A percentile compares a stretch with the other conserved stretches of the same genome.
Conservation (phyloP, 2,888 invertebrate genomes). For the Hirudinaria manillensis region DNA sequence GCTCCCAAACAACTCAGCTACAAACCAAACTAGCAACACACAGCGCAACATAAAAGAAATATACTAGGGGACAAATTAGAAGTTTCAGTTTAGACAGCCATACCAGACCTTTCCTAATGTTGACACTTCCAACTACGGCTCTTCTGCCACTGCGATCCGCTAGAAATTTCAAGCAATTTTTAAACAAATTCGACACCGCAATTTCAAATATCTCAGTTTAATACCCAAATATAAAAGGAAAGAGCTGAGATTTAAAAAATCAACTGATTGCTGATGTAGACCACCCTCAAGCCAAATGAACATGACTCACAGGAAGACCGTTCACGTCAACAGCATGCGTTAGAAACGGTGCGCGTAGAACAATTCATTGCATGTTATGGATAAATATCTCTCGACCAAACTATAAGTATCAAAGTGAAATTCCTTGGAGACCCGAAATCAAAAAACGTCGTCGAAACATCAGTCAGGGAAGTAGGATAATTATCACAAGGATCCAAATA, state of each 20-base stretch:
- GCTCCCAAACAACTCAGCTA: no score
- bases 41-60: no score
- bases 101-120: no score
- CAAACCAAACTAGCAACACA: no score
- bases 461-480: conserved; percentile 6
- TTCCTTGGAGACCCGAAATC: conserved; percentile 1
- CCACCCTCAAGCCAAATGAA: background rate
- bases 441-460: background rate
- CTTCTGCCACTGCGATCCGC: no score
- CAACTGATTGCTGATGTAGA: conserved; percentile 3
- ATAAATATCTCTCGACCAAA: conserved; percentile 13
- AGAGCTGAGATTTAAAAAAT: conserved; percentile 14
- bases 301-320: background rate
- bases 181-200: no score
- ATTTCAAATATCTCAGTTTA: background rate
- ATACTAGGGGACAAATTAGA: no score
- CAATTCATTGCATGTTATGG: conserved; percentile 5
- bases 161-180: no score
- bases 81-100: no score
- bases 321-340: background rate
- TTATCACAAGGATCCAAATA: conserved; percentile 17
- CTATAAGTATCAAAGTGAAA: conserved; percentile 8
- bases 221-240: conserved; percentile 22
- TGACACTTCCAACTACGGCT: no score
- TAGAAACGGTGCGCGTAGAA: conserved; percentile 6